Base-by-base conservation (phyloP, 2,113 vertebrate genomes). In the Chunga burmeisteri region DNA sequence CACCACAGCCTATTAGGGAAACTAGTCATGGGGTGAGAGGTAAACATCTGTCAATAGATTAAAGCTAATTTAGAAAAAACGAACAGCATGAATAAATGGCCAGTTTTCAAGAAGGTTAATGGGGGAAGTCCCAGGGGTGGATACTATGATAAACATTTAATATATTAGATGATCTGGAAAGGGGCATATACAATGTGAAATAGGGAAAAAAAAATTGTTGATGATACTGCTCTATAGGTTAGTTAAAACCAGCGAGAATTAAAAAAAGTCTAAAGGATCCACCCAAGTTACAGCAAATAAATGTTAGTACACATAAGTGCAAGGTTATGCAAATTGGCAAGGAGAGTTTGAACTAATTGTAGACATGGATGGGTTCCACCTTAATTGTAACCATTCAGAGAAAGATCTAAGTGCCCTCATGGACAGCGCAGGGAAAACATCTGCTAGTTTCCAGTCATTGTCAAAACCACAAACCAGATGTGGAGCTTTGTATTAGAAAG, bases 1-100 rank as follows among this genome's bases (percentile, higher is more conserved):
- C 91, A 94, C 89, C 2, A 5, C 84, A 93, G 91, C 77, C 91
- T 97, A 96, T 97, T 97, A 97, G 67, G 87, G 87, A 90, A 97
- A 93, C 84, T 82, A 95, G 93, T 94, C 96, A 93, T 88, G 93
- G 89, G 97, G 91, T 94, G 93, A 97, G 95, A 93, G 91, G 97
- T 97, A 97, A 97, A 96, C 97, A 97, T 97, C 96, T 95, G 94
- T 96, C 97, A 97, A 96, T 88, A 96, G 96, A 97, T 96, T 97
- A 97, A 95, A 96, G 95, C 94, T 97, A 97, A 97, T 95, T 96
- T 93, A 91, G 92, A 86, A 93, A 96, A 96, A 96, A 91, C 10
- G 53, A 97, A 89, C 91, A 96, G 94, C 95, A 93, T 89, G 91
- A 93, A 96, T 95, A 97, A 97, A 96, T 95, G 84, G 84, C 84